Percentiles rank a stretch among this genome's conserved stretches.
phyloP scores from a whole-genome alignment of 2,888 invertebrate species.

The Chalcosyrphus nemorum region DNA sequence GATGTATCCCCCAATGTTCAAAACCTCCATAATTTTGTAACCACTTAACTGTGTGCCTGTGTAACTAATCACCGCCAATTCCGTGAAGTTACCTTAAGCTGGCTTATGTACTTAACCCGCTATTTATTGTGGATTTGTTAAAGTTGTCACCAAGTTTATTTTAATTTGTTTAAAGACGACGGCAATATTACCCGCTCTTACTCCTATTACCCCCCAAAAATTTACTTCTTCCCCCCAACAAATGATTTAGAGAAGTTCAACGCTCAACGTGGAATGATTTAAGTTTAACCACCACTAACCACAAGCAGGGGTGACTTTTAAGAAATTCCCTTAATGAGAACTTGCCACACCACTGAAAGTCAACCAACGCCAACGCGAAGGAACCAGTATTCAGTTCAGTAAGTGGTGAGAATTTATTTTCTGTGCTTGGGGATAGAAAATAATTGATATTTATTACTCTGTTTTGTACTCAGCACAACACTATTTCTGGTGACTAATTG shows the following conservation, averaged over 20 bases:
- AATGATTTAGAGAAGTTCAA: conserved; percentile 8
- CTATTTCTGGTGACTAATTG: conserved; percentile 12
- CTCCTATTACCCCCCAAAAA: background rate
- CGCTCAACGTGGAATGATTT: background rate
- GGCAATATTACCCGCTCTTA: background rate
- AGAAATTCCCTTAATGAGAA: conserved; percentile 25
- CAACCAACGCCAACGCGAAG: background rate
- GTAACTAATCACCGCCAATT: background rate
- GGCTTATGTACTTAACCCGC: conserved; percentile 5
- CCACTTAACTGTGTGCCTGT: background rate
- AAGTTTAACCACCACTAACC: background rate
- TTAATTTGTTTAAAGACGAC: conserved; percentile 7
- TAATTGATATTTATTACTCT: conserved; percentile 29
- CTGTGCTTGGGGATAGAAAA: conserved; percentile 8
- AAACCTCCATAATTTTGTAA: background rate
- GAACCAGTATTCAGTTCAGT: background rate
- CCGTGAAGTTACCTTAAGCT: conserved; percentile 12
- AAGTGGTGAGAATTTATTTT: conserved; percentile 21
- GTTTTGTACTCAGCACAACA: conserved; percentile 2
- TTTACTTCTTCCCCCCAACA: conserved; percentile 3
- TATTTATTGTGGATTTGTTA: conserved; percentile 7
- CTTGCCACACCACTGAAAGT: no score
- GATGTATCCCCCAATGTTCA: no score
- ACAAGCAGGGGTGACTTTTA: conserved; percentile 4
- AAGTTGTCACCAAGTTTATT: conserved; percentile 35